phyloP scores from a whole-genome alignment of 2,113 vertebrate genomes.

The Maylandia zebra region DNA sequence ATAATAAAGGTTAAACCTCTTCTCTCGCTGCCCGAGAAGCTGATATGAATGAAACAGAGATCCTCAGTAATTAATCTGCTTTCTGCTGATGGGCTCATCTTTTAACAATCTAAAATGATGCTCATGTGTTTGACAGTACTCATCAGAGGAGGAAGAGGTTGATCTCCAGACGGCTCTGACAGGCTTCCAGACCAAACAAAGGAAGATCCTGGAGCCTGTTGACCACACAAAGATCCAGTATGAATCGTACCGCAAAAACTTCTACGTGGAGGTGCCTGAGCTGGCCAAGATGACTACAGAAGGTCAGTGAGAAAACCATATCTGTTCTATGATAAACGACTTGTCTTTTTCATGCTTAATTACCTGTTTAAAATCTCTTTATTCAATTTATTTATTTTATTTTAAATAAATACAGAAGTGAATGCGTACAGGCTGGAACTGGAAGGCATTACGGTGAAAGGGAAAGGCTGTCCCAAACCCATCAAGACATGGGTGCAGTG shows the following conservation, averaged over 20 bases:
- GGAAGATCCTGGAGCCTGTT: slow-evolving; percentile 94
- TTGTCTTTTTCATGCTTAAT: neutral
- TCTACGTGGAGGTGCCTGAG: slow-evolving; percentile 98
- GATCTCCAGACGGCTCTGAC: slow-evolving; percentile 96
- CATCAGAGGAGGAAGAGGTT: slow-evolving; percentile 97
- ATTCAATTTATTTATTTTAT: neutral
- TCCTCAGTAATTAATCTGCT: neutral
- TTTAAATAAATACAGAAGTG: slow-evolving; percentile 73
- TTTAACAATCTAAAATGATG: neutral
- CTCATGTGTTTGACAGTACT: slow-evolving; percentile 76
- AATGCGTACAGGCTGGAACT: slow-evolving; percentile 84
- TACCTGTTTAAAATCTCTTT: neutral
- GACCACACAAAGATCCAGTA: slow-evolving; percentile 98
- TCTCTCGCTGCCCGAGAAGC: neutral
- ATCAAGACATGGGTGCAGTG: slow-evolving; percentile 99
- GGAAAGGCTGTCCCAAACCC: slow-evolving; percentile 96
- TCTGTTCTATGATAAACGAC: neutral
- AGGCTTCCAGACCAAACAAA: slow-evolving; percentile 96
- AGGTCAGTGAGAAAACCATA: slow-evolving; percentile 62
- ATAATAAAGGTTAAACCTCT: neutral
- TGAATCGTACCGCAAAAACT: slow-evolving; percentile 92
- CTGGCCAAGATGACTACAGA: slow-evolving; percentile 88
- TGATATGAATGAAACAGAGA: neutral
- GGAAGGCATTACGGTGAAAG: slow-evolving; percentile 93
- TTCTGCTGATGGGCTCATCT: neutral